Evolutionary conservation across 2,888 invertebrate genomes (phyloP).

Genomic region (Criorhina ranunculi): DNA sequence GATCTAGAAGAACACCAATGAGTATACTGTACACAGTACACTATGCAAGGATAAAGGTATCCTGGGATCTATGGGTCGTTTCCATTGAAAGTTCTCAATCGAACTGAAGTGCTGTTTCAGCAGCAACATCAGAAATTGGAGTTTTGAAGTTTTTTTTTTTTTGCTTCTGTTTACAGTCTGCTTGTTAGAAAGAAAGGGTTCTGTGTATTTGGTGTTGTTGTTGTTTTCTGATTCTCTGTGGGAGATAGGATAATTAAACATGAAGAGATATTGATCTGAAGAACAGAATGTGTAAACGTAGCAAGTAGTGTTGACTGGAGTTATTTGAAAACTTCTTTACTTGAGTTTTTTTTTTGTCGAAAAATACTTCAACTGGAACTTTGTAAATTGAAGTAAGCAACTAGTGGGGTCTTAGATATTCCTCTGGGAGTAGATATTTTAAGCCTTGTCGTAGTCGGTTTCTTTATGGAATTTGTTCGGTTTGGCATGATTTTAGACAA

Average conservation of each 20-base stretch:
- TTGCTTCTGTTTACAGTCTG: constrained; percentile 64
- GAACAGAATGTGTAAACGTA: neutral
- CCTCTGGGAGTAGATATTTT: too few species aligned
- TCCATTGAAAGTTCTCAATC: constrained; percentile 73
- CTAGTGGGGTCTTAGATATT: neutral
- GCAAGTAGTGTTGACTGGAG: constrained; percentile 14
- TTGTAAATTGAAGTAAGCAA: neutral
- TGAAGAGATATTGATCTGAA: constrained; percentile 56
- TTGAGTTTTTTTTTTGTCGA: constrained; percentile 7
- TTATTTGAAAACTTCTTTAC: neutral
- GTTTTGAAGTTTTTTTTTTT: constrained; percentile 16
- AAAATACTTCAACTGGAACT: neutral
- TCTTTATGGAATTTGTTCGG: too few species aligned
- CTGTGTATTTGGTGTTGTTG: constrained; percentile 37
- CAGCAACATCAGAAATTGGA: constrained; percentile 66
- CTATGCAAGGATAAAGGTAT: constrained; percentile 55
- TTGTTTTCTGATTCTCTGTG: constrained; percentile 8
- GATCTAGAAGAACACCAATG: constrained; percentile 35
- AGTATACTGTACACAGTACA: constrained; percentile 6
- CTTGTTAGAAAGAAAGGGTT: constrained; percentile 62
- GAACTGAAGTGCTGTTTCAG: constrained; percentile 75
- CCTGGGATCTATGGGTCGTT: constrained; percentile 64
- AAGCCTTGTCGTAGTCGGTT: too few species aligned
- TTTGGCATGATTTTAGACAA: too few species aligned
- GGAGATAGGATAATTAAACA: constrained; percentile 63